Evolutionary conservation across 2,113 vertebrate genomes (phyloP), one percentile per base, ranked within the genome.

Genomic region (Ornithorhynchus anatinus): DNA sequence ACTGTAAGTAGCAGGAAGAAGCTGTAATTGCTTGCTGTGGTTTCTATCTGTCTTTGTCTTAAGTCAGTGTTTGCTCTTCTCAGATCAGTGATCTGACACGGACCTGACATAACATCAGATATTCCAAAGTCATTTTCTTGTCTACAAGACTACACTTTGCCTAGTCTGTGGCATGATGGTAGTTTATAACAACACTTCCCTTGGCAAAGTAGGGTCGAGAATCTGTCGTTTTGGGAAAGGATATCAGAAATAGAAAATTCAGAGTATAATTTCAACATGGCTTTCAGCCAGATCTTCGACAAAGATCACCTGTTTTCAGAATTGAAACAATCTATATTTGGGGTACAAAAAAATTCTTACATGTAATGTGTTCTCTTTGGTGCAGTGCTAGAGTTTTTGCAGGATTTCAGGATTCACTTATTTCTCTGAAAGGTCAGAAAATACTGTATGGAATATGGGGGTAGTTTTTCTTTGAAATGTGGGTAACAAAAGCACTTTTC

Each of bases 1-100:
- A 99, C 97, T 4, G 98, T 99, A 90, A 94, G 96, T 94, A 42
- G 20, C 29, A 63, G 23, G 45, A 8, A 32, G 27, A 9, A 16
- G 61, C n/a, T n/a, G n/a, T 33, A 22, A 45, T 39, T 31, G 8
- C 50, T 29, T 4, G 3, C 27, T 19, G 6, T 6, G 11, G 2
- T 63, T 52, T 66, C 32, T 25, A 44, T 42, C 42, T 61, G 27
- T 53, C 29, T 20, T 3, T 69, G 17, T 51, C 27, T 61, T 20
- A 56, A 48, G 39, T 51, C 43, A 10, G 5, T 27, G 10, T 56
- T n/a, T 57, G 5, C 5, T 38, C n/a, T 8, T 13, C 6, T 16
- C 39, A n/a, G 1, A 23, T 58, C 36, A 0, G 0, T 39, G 27
- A 33, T 61, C 78, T 80, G 22, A 61, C 2, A 0, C 23, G 47